Evolutionary conservation across 2,113 vertebrate genomes (phyloP).

Genomic region (Muntiacus reevesi): DNA sequence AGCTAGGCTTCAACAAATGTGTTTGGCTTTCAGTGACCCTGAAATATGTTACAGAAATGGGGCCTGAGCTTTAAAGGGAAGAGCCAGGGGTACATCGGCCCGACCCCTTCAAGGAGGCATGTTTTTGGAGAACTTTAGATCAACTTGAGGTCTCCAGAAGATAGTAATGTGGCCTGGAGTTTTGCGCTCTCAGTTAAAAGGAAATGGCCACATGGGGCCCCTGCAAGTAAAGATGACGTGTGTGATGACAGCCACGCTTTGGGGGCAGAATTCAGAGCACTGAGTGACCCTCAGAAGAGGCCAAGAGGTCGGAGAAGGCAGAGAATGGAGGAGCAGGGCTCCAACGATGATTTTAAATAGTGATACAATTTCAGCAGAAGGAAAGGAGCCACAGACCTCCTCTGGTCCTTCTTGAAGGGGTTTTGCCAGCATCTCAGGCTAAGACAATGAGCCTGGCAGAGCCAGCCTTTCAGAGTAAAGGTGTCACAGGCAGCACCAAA

Average conservation of each 20-base stretch:
- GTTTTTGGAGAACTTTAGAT: background rate
- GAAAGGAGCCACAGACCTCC: background rate
- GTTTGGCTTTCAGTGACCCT: background rate
- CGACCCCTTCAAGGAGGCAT: no score
- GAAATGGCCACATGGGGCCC: rapidly evolving
- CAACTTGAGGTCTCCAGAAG: background rate
- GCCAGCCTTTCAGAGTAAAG: background rate
- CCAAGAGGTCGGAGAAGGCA: background rate
- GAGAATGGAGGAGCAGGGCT: background rate
- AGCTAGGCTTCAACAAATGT: background rate
- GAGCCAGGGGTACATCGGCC: rapidly evolving
- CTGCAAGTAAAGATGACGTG: background rate
- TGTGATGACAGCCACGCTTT: rapidly evolving
- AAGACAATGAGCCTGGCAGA: background rate
- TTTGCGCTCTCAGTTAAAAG: background rate
- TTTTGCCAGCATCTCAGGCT: background rate
- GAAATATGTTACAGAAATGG: background rate
- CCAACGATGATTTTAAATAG: rapidly evolving
- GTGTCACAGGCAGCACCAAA: background rate
- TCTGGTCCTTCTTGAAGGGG: background rate
- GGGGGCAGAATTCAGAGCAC: background rate
- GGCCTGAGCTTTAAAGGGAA: background rate
- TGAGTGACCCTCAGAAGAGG: background rate
- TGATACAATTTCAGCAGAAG: rapidly evolving
- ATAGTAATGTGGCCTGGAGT: background rate